Conservation (phyloP, 2,888 invertebrate genomes). For the Phengaris arion region DNA sequence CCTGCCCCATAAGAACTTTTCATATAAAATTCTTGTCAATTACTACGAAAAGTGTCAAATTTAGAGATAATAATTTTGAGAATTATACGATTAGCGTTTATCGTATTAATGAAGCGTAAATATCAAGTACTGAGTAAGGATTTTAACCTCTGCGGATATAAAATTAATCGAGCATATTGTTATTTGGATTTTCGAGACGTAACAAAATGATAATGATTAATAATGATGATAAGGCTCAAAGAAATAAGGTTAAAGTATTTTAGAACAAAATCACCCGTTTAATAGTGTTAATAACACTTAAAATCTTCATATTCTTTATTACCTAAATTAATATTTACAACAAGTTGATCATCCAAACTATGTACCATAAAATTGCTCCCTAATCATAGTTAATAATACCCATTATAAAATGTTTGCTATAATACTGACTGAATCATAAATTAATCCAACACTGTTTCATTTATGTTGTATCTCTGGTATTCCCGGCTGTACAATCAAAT, state of each 20-base stretch:
- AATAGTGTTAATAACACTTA: background rate
- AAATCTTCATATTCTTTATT: too few species aligned
- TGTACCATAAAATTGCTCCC: too few species aligned
- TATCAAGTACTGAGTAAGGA: conserved; percentile 6
- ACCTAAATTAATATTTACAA: too few species aligned
- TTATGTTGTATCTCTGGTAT: too few species aligned
- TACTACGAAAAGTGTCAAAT: background rate
- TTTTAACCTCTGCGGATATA: conserved; percentile 19
- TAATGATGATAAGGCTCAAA: background rate
- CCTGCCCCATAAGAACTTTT: too few species aligned
- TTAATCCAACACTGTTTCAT: too few species aligned
- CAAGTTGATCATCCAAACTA: too few species aligned
- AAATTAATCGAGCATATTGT: conserved; percentile 23
- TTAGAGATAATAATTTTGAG: background rate
- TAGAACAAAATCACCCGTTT: background rate
- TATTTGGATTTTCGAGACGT: background rate
- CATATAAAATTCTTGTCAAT: background rate
- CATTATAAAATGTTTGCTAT: too few species aligned
- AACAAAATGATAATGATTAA: background rate
- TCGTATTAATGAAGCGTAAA: conserved; percentile 23
- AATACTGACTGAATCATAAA: too few species aligned
- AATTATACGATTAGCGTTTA: conserved; percentile 1
- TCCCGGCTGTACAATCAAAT: too few species aligned
- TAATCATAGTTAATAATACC: too few species aligned
- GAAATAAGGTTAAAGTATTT: background rate